Conservation (phyloP, 2,888 invertebrate genomes). For the Sminthurinus aureus region DNA sequence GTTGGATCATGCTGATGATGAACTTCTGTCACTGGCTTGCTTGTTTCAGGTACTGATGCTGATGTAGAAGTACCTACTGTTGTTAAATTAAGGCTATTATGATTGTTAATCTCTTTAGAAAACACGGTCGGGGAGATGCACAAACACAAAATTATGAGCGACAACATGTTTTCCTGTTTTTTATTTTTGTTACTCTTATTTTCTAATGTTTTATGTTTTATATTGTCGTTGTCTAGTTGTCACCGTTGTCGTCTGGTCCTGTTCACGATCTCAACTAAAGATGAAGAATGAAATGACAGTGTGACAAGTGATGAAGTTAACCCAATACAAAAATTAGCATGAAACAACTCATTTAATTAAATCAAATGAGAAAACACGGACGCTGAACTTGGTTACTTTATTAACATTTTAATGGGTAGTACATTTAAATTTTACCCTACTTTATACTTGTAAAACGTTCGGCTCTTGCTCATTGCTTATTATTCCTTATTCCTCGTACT, state of each 20-base stretch:
- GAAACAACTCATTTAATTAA: slow-evolving; percentile 26
- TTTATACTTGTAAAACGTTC: slow-evolving; percentile 15
- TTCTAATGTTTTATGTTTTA: too few relatives aligned
- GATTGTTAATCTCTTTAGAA: slow-evolving; percentile 9
- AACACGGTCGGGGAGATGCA: slow-evolving; percentile 37
- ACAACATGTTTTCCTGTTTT: slow-evolving; percentile 17
- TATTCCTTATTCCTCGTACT: too few relatives aligned
- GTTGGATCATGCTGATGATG: not conserved
- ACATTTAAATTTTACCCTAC: slow-evolving; percentile 40
- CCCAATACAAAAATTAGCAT: slow-evolving; percentile 30
- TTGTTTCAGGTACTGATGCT: not conserved
- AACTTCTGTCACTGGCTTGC: not conserved
- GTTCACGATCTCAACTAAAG: slow-evolving; percentile 18
- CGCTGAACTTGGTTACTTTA: slow-evolving; percentile 22
- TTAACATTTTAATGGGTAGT: slow-evolving; percentile 34
- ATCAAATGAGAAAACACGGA: slow-evolving; percentile 20
- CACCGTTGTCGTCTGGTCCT: too few relatives aligned
- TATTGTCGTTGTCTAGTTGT: too few relatives aligned
- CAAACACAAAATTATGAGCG: slow-evolving; percentile 23
- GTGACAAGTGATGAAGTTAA: slow-evolving; percentile 33
- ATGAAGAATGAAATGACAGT: slow-evolving; percentile 27
- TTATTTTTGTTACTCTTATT: too few relatives aligned
- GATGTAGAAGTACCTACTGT: not conserved
- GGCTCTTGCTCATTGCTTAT: too few relatives aligned
- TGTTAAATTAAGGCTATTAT: slow-evolving; percentile 15